A percentile compares a stretch with the other conserved stretches of the same genome.
These are phyloP conservation scores for Dryobotodes eremita DNA, from an alignment of 2,888 invertebrate genomes.

Conservation along the genomic window DNA sequence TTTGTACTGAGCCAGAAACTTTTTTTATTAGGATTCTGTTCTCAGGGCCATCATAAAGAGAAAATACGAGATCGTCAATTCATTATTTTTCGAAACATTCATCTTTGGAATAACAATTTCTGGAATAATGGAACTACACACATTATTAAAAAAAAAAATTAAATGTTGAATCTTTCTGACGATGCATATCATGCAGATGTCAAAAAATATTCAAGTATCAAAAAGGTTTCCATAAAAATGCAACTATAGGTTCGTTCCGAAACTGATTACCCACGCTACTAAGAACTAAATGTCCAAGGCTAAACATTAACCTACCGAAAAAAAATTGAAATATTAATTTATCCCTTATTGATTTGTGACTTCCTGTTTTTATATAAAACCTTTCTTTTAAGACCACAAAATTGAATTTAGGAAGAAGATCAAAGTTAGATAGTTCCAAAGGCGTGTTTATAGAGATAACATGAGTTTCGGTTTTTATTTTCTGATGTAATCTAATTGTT, in stretches of 20 bases:
- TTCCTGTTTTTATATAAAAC: neutral
- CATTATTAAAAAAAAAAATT: neutral
- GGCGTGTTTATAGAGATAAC: too few species aligned
- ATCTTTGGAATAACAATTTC: too few species aligned
- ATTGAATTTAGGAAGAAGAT: neutral
- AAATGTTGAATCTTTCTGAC: neutral
- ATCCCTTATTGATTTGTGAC: neutral
- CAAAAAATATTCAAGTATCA: conserved; percentile 68
- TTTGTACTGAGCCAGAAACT: neutral
- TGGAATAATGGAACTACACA: neutral
- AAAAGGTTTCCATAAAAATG: conserved; percentile 50
- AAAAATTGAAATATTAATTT: too few species aligned
- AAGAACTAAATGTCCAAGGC: neutral
- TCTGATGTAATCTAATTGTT: too few species aligned
- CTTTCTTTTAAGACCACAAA: neutral
- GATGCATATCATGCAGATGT: neutral
- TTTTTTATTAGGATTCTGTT: neutral
- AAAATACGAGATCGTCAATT: too few species aligned
- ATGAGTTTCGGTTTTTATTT: too few species aligned
- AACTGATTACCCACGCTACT: conserved; percentile 15
- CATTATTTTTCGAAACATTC: neutral
- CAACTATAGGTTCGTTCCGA: conserved; percentile 48
- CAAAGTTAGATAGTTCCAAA: neutral
- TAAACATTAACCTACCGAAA: neutral
- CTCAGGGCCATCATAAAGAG: neutral